Percentiles rank a stretch among this genome's conserved stretches.
Conservation (phyloP, 1,140 invertebrate species). For the Lepidurus arcticus region DNA sequence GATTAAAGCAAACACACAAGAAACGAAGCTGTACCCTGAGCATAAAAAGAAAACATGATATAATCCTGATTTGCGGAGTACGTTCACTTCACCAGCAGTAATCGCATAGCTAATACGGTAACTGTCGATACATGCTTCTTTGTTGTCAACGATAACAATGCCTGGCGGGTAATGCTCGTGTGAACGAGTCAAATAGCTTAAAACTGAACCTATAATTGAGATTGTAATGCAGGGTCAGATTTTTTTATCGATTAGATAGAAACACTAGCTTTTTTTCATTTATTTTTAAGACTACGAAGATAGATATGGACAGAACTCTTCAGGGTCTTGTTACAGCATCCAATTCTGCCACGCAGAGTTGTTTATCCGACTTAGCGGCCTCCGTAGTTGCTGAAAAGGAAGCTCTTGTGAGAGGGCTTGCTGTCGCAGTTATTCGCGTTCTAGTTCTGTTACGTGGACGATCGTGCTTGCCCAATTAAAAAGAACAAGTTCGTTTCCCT, state of each 20-base stretch:
- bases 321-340: conserved; percentile 4
- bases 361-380: not conserved
- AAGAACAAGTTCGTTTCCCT: conserved; percentile 13
- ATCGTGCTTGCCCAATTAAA: conserved; percentile 21
- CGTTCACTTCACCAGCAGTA: too few relatives aligned
- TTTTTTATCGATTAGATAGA: too few relatives aligned
- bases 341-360: not conserved
- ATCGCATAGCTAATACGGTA: too few relatives aligned
- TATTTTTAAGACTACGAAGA: not conserved
- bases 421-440: not conserved
- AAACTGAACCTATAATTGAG: too few relatives aligned
- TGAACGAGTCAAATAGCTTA: too few relatives aligned
- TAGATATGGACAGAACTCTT: not conserved
- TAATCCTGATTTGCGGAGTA: too few relatives aligned
- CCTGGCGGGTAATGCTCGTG: too few relatives aligned
- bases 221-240: too few relatives aligned
- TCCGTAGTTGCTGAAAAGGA: not conserved
- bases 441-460: not conserved
- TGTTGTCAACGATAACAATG: too few relatives aligned
- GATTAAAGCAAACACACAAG: not conserved
- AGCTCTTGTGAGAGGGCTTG: not conserved
- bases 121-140: too few relatives aligned
- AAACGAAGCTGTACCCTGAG: not conserved
- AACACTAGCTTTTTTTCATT: too few relatives aligned
- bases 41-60: too few relatives aligned